phyloP scores from a whole-genome alignment of 1,140 invertebrate species.

The Pseudomyrmex dendroicus region DNA sequence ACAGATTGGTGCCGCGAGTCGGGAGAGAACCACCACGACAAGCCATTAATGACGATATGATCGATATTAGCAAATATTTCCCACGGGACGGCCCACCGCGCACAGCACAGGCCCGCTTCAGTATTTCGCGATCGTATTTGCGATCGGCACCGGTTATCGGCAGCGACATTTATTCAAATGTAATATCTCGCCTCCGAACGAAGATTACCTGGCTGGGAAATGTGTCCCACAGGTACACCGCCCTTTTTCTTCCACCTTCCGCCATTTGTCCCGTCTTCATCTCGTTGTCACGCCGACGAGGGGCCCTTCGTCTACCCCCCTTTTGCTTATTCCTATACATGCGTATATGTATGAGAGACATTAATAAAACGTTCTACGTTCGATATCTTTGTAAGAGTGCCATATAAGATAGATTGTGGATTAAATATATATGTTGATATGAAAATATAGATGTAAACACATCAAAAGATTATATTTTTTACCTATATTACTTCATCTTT shows the following conservation, averaged over 20 bases:
- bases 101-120: slow-evolving; percentile 54
- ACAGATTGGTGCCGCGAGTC: slow-evolving; percentile 24
- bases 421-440: not conserved
- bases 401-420: not conserved
- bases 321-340: not conserved
- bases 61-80: slow-evolving; percentile 84
- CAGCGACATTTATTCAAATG: slow-evolving; percentile 85
- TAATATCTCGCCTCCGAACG: slow-evolving; percentile 83
- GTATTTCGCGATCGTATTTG: slow-evolving; percentile 77
- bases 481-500: no score
- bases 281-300: slow-evolving; percentile 29
- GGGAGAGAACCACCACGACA: slow-evolving; percentile 64
- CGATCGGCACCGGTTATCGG: slow-evolving; percentile 78
- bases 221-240: slow-evolving; percentile 80
- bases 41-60: slow-evolving; percentile 83
- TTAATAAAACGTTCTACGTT: slow-evolving; percentile 53
- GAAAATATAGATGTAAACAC: not conserved
- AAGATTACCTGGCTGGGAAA: slow-evolving; percentile 83
- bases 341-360: slow-evolving; percentile 4
- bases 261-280: slow-evolving; percentile 13
- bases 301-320: not conserved
- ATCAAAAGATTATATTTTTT: not conserved
- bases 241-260: slow-evolving; percentile 41
- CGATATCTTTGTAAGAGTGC: not conserved
- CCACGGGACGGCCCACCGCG: slow-evolving; percentile 78